These are phyloP conservation scores for Andrena bucephala DNA, from an alignment of 2,888 invertebrate species.

Conservation along the genomic window DNA sequence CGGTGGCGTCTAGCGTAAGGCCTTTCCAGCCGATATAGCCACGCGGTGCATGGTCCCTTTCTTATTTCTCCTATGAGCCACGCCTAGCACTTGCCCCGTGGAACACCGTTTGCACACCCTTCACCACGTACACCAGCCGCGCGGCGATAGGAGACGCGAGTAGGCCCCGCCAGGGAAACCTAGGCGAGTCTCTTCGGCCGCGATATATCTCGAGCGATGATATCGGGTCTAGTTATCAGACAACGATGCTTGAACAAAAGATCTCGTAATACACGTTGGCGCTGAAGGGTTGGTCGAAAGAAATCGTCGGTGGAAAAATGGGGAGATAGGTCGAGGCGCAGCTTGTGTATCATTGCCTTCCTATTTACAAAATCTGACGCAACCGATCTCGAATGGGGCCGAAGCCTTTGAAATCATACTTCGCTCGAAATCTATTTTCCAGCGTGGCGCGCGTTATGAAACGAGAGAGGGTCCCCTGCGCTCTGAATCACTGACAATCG, in stretches of 20 bases:
- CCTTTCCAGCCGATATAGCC: constrained; percentile 73
- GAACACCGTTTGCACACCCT: constrained; percentile 73
- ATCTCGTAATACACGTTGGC: constrained; percentile 10
- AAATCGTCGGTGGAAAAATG: neutral
- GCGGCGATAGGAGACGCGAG: neutral
- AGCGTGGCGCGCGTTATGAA: constrained; percentile 37
- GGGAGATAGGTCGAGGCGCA: constrained; percentile 7
- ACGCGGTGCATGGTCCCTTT: constrained; percentile 77
- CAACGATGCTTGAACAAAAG: constrained; percentile 30
- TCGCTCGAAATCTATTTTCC: constrained; percentile 56
- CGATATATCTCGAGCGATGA: constrained; percentile 57
- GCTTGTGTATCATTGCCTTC: neutral
- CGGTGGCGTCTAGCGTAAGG: constrained; percentile 75
- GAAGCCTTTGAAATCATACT: constrained; percentile 30
- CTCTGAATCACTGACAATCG: constrained; percentile 50
- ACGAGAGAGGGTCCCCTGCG: neutral
- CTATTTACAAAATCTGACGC: constrained; percentile 48
- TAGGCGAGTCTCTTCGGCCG: constrained; percentile 55
- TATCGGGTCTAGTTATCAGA: constrained; percentile 48
- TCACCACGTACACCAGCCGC: constrained; percentile 67
- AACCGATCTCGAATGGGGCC: constrained; percentile 9
- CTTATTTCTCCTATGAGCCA: constrained; percentile 82
- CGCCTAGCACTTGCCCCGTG: constrained; percentile 79
- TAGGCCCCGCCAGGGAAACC: constrained; percentile 35
- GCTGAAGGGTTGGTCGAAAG: neutral